phyloP scores from a whole-genome alignment of 2,113 vertebrate species.

The Parus major region DNA sequence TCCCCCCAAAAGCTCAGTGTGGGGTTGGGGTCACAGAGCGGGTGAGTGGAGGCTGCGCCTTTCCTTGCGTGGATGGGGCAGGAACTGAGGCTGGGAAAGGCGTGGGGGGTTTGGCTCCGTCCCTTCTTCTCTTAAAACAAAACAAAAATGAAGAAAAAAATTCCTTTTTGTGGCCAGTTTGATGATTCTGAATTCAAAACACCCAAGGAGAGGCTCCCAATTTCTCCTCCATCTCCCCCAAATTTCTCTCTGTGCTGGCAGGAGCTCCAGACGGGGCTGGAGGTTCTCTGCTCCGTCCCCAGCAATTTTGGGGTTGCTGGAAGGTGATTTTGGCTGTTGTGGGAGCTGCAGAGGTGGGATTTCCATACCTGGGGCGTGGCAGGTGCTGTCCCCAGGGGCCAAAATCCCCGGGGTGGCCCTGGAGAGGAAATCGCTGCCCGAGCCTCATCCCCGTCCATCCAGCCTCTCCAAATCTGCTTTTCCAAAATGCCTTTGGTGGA shows the following conservation, averaged over 20 bases:
- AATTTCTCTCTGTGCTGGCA: not conserved
- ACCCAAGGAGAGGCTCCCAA: rapidly evolving
- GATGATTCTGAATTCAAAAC: not conserved
- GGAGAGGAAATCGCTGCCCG: not conserved
- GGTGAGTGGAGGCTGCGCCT: rapidly evolving
- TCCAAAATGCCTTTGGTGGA: not conserved
- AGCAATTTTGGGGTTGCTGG: not conserved
- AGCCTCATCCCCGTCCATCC: rapidly evolving
- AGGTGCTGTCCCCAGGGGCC: not conserved
- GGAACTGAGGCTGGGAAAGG: not conserved
- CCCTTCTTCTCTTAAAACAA: not conserved
- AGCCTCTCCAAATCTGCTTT: not conserved
- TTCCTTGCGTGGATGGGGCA: not conserved
- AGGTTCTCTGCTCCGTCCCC: not conserved
- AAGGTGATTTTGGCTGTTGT: not conserved
- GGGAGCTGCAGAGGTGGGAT: rapidly evolving
- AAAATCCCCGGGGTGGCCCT: not conserved
- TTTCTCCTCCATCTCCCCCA: not conserved
- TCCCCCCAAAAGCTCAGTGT: rapidly evolving
- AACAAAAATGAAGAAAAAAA: not conserved
- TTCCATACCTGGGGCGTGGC: rapidly evolving
- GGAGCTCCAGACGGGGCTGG: not conserved
- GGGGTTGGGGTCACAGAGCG: not conserved
- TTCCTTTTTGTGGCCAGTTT: rapidly evolving
- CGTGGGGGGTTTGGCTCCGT: rapidly evolving